Evolutionary conservation across 1,140 invertebrate species (phyloP).

Genomic region (Tetranychus urticae): DNA sequence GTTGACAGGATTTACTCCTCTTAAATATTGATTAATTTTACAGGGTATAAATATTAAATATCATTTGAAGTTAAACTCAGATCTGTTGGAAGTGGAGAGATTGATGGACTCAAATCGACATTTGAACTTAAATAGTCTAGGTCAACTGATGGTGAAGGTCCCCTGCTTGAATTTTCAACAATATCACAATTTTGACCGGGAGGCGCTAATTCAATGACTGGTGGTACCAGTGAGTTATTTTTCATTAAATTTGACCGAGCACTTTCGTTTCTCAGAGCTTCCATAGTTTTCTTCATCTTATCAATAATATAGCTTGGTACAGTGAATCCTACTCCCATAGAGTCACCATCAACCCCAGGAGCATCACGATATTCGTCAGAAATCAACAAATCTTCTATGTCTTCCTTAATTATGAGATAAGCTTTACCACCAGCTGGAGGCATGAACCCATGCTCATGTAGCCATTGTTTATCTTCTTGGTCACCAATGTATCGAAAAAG

Average conservation of each 20-base stretch:
- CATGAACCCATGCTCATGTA: constrained; percentile 44
- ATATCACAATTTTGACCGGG: background rate
- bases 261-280: background rate
- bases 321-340: constrained; percentile 38
- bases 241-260: background rate
- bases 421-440: constrained; percentile 49
- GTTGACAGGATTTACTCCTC: no score
- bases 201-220: background rate
- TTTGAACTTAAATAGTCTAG: background rate
- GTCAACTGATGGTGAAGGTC: background rate
- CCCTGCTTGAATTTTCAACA: background rate
- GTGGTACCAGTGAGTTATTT: background rate
- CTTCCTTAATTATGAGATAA: constrained; percentile 52
- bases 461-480: constrained; percentile 55
- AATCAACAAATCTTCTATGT: constrained; percentile 43
- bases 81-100: background rate
- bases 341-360: constrained; percentile 33
- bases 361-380: constrained; percentile 36
- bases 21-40: no score
- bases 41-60: no score
- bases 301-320: constrained; percentile 41
- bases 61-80: background rate
- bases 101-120: background rate
- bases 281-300: constrained; percentile 32
- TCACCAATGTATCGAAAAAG: constrained; percentile 49